These are phyloP conservation scores for Zaprionus inermis DNA, from an alignment of 1,140 invertebrate species.

Conservation along the genomic window DNA sequence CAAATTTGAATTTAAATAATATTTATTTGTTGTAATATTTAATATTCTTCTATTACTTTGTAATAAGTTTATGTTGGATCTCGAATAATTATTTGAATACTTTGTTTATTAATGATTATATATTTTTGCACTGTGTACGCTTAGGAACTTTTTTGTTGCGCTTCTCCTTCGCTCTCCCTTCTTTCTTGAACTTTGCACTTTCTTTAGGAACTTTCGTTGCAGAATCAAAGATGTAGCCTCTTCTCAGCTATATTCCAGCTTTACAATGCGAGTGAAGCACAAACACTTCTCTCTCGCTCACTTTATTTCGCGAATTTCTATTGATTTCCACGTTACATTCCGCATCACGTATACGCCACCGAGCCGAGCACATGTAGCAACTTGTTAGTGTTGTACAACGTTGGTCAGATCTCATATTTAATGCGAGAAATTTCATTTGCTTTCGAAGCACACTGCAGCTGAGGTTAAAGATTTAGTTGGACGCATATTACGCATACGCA, in stretches of 20 bases:
- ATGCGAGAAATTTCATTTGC: not conserved
- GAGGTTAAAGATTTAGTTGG: constrained; percentile 6
- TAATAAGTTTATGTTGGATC: not conserved
- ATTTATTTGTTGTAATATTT: no score
- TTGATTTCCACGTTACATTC: not conserved
- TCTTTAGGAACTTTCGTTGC: constrained; percentile 60
- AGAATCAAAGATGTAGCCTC: not conserved
- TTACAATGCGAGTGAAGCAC: no score
- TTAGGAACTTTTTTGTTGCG: constrained; percentile 64
- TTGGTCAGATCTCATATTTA: not conserved
- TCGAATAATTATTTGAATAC: not conserved
- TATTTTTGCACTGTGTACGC: constrained; percentile 40
- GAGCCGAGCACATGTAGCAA: not conserved
- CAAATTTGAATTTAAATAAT: no score
- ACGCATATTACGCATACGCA: constrained; percentile 43
- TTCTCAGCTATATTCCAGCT: constrained; percentile 7
- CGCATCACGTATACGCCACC: constrained; percentile 51
- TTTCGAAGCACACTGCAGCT: not conserved
- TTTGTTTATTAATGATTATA: not conserved
- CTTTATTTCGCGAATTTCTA: not conserved
- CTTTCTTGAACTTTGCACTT: constrained; percentile 37
- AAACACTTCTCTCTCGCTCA: not conserved
- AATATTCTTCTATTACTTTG: not conserved
- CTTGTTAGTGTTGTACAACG: not conserved
- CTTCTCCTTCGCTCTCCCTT: not conserved